Evolutionary conservation across 1,140 invertebrate species (phyloP).

Genomic region (Drosophila busckii): DNA sequence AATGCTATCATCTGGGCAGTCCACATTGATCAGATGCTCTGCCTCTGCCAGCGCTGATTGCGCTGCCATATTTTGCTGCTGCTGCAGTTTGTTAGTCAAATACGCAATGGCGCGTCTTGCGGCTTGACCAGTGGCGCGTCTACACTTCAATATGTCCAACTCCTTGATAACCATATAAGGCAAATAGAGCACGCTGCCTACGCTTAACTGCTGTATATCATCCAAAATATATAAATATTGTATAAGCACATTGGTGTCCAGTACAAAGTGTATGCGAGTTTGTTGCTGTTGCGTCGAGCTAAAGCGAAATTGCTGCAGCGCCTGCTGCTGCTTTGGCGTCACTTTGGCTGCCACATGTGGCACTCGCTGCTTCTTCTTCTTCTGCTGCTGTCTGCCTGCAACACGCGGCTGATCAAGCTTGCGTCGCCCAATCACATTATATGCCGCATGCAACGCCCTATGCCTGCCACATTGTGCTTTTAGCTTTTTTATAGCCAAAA

Average conservation of each 20-base stretch:
- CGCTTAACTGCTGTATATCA: conserved; percentile 5
- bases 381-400: too few relatives aligned
- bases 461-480: too few relatives aligned
- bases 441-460: too few relatives aligned
- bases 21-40: conserved; percentile 44
- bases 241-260: conserved; percentile 49
- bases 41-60: conserved; percentile 52
- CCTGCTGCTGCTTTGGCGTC: neutral
- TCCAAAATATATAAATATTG: conserved; percentile 20
- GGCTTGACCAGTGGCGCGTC: neutral
- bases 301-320: too few relatives aligned
- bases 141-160: conserved; percentile 51
- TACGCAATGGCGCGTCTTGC: conserved; percentile 59
- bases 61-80: conserved; percentile 30
- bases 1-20: conserved; percentile 59
- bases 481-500: too few relatives aligned
- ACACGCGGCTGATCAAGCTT: too few relatives aligned
- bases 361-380: too few relatives aligned
- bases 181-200: conserved; percentile 36
- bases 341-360: too few relatives aligned
- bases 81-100: conserved; percentile 51
- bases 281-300: neutral
- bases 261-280: conserved; percentile 41
- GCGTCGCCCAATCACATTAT: too few relatives aligned
- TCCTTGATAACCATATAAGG: conserved; percentile 52